phyloP scores from a whole-genome alignment of 2,888 invertebrate species.

The Aporophyla lueneburgensis region DNA sequence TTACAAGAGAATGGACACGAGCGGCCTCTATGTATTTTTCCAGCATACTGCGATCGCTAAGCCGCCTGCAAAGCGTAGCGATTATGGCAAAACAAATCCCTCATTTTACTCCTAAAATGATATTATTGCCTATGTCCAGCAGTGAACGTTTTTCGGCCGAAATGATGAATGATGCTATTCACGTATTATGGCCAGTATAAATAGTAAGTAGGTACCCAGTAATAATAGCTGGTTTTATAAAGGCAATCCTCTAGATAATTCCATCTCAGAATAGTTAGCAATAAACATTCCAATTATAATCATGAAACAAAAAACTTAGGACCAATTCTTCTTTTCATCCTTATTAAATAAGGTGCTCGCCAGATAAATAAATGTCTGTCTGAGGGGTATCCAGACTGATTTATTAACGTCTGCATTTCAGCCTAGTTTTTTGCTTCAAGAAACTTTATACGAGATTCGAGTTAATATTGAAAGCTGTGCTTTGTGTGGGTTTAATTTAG shows the following conservation, averaged over 20 bases:
- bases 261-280: background rate
- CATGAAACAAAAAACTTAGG: conserved; percentile 18
- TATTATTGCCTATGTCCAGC: too few species aligned
- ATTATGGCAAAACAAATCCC: too few species aligned
- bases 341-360: conserved; percentile 42
- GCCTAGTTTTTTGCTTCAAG: conserved; percentile 54
- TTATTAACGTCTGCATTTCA: conserved; percentile 58
- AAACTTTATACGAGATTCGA: conserved; percentile 42
- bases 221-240: too few species aligned
- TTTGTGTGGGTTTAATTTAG: conserved; percentile 40
- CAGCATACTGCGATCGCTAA: too few species aligned
- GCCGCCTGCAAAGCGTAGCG: too few species aligned
- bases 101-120: too few species aligned
- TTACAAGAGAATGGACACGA: too few species aligned
- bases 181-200: too few species aligned
- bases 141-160: too few species aligned
- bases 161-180: too few species aligned
- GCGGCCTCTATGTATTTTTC: too few species aligned
- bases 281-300: conserved; percentile 17
- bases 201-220: too few species aligned
- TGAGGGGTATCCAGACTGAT: conserved; percentile 51
- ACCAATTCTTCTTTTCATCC: background rate
- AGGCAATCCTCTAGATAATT: background rate
- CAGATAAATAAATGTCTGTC: conserved; percentile 52
- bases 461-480: conserved; percentile 32